Conservation (phyloP, 2,113 vertebrate species). For the Takifugu flavidus region DNA sequence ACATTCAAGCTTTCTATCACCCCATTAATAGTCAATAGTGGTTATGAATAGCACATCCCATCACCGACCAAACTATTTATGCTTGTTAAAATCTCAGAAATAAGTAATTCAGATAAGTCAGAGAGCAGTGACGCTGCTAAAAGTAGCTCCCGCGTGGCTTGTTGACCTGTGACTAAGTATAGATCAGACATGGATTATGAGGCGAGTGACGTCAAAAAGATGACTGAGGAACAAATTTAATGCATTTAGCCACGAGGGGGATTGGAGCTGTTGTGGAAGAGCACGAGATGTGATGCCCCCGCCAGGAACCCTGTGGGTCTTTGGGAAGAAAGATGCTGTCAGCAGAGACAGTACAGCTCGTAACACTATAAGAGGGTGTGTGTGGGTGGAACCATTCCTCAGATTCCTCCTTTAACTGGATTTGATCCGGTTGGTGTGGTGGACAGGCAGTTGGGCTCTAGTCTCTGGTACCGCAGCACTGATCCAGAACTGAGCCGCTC, state of each 20-base stretch:
- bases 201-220: neutral
- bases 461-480: too few relatives aligned
- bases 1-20: too few relatives aligned
- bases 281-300: conserved; percentile 10
- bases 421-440: too few relatives aligned
- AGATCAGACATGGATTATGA: conserved; percentile 18
- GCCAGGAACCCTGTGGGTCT: neutral
- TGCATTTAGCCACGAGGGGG: conserved; percentile 17
- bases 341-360: conserved; percentile 24
- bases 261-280: conserved; percentile 7
- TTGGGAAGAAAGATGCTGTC: neutral
- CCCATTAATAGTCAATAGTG: too few relatives aligned
- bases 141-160: neutral
- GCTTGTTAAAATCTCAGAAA: too few relatives aligned
- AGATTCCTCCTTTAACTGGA: neutral
- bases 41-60: too few relatives aligned
- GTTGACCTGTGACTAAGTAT: conserved; percentile 28
- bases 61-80: too few relatives aligned
- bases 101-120: too few relatives aligned
- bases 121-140: neutral
- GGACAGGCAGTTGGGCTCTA: too few relatives aligned
- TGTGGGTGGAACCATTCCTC: neutral
- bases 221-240: neutral
- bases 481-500: neutral
- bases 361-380: neutral